Base-by-base conservation (phyloP, 2,888 invertebrate species). In the Tanytarsus gracilentus region DNA sequence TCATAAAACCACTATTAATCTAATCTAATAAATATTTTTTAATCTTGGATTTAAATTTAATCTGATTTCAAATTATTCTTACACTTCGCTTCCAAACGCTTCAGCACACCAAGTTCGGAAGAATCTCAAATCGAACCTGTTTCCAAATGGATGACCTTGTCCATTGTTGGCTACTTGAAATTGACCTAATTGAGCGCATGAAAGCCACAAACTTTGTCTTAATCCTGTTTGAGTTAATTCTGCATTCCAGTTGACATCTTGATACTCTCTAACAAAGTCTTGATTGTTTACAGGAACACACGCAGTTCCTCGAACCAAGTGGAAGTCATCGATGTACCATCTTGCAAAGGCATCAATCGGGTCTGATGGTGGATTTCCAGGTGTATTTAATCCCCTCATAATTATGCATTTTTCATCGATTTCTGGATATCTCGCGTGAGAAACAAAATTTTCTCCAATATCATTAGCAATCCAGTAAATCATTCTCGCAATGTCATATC, bases 301-400 rank as follows among this genome's bases (percentile, higher is more conserved):
- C 29, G 44, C 44, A 11, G 9, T 9, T 33, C 18, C n/a, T 27
- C 39, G 26, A n/a, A 29, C 18, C n/a, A n/a, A n/a, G 30, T 30
- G 30, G n/a, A 25, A 59, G 14, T 59, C 59, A 18, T 59, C 59
- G 8, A 59, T 26, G 30, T 25, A 59, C 59, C 59, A 59, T n/a
- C 33, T 29, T 7, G 59, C 49, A 36, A 59, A 59, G 4, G 59
- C 59, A 23, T 59, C 59, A 8, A 59, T 23, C 14, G 21, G 36
- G 23, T 59, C 33, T 11, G 2, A 16, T 26, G 59, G 25, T n/a
- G 23, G 49, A 14, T 58, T n/a, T n/a, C 48, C 11, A 7, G 56
- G 56, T n/a, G n/a, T 21, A 40, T 58, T 27, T 8, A 58, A 14
- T 2, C 29, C 49, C 25, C 49, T 30, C 25, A 59, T 50, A 4